A percentile compares a stretch with the other conserved stretches of the same genome.
These are phyloP conservation scores for Saimiri boliviensis DNA, from an alignment of 2,113 vertebrate species.

Conservation along the genomic window DNA sequence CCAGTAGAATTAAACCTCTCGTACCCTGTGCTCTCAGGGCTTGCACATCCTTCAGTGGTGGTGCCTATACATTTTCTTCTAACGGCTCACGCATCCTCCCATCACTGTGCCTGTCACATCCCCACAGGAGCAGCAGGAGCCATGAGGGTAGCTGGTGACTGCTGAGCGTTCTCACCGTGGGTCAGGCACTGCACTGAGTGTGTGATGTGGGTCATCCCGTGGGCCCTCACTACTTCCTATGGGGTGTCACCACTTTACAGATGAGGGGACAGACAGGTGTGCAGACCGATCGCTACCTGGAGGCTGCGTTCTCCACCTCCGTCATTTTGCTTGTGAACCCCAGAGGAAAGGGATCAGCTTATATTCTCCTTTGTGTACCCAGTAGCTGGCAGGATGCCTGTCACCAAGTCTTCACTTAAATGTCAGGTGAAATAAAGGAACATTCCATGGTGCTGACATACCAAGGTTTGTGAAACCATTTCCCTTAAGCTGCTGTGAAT, in stretches of 20 bases:
- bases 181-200: not conserved
- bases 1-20: not conserved
- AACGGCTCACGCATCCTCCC: not conserved
- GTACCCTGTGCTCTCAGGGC: not conserved
- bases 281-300: not conserved
- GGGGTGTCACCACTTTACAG: not conserved
- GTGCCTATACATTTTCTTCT: not conserved
- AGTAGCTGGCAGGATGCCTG: not conserved
- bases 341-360: not conserved
- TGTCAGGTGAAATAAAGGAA: not conserved
- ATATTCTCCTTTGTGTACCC: not conserved
- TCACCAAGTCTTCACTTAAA: not conserved
- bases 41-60: not conserved
- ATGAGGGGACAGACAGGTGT: not conserved
- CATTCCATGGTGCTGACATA: not conserved
- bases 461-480: not conserved
- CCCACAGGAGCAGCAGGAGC: not conserved
- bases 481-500: not conserved
- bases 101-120: not conserved
- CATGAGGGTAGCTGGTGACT: not conserved
- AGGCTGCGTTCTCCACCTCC: not conserved
- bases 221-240: not conserved
- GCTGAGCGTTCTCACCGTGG: not conserved
- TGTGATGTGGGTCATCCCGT: accelerated
- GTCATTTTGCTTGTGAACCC: not conserved